Conservation (phyloP, 1,140 invertebrate genomes). For the Limonius californicus region DNA sequence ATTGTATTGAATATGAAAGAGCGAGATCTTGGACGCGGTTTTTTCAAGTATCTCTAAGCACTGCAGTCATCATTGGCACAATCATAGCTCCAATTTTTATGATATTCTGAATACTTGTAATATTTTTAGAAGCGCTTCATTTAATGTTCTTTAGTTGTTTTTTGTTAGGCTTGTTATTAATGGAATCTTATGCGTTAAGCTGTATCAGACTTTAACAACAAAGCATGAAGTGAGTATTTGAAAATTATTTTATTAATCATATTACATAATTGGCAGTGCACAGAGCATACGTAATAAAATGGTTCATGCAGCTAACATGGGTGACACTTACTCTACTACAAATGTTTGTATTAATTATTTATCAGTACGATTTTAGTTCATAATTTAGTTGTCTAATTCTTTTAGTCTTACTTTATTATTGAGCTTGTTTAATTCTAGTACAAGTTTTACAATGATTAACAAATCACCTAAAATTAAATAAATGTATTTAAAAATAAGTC, state of each 20-base stretch:
- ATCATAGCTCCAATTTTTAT: no score
- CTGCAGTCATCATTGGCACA: no score
- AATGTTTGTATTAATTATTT: not conserved
- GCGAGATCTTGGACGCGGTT: no score
- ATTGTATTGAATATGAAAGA: no score
- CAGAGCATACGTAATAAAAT: constrained; percentile 14
- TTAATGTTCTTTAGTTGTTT: no score
- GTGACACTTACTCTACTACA: constrained; percentile 7
- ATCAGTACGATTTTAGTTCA: constrained; percentile 7
- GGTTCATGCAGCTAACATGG: constrained; percentile 9
- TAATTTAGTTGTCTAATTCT: constrained; percentile 1
- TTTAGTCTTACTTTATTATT: constrained; percentile 9
- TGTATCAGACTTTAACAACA: no score
- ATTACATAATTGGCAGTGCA: constrained; percentile 13
- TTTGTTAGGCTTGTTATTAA: no score
- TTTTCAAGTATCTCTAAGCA: no score
- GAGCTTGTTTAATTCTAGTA: not conserved
- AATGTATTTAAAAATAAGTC: constrained; percentile 9
- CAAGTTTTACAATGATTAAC: not conserved
- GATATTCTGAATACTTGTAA: no score
- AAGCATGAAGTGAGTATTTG: no score
- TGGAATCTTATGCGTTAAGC: no score
- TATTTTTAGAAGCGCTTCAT: no score
- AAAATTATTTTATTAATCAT: constrained; percentile 13
- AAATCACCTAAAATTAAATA: constrained; percentile 6